phyloP scores from a whole-genome alignment of 2,797 vertebrate genomes.

The Acropternis orthonyx region DNA sequence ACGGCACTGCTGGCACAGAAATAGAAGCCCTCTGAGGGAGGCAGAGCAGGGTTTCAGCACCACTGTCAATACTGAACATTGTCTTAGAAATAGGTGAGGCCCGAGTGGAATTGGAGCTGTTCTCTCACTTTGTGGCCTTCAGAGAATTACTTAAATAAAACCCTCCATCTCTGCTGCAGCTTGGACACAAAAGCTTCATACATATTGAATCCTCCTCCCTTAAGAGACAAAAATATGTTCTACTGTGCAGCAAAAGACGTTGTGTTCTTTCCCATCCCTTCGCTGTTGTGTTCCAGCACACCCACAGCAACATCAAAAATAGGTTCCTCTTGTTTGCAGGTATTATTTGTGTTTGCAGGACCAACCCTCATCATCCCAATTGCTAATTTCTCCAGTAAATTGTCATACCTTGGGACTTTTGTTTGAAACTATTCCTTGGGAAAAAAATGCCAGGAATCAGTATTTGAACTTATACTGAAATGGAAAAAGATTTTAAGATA shows the following conservation, averaged over 20 bases:
- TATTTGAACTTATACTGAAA: not conserved
- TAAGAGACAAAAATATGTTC: not conserved
- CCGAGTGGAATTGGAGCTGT: not conserved
- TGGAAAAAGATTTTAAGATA: not conserved
- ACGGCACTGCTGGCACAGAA: not conserved
- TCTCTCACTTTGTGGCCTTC: not conserved
- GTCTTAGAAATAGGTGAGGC: not conserved
- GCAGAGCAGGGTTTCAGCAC: not conserved
- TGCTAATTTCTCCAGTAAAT: not conserved
- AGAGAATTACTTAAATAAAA: not conserved
- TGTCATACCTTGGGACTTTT: too few species aligned
- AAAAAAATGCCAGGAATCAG: not conserved
- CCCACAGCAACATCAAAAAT: not conserved
- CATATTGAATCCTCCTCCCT: not conserved
- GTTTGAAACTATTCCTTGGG: not conserved
- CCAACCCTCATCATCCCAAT: not conserved
- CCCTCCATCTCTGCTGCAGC: not conserved
- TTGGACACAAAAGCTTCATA: not conserved
- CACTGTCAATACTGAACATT: not conserved
- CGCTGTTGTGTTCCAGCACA: not conserved
- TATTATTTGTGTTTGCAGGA: not conserved
- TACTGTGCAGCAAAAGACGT: not conserved
- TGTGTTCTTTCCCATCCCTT: not conserved
- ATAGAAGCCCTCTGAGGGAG: not conserved
- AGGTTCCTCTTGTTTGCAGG: not conserved